A percentile compares a stretch with the other conserved stretches of the same genome.
These are phyloP conservation scores for Augochlorella aurata DNA, from an alignment of 2,888 invertebrate genomes.

Conservation along the genomic window DNA sequence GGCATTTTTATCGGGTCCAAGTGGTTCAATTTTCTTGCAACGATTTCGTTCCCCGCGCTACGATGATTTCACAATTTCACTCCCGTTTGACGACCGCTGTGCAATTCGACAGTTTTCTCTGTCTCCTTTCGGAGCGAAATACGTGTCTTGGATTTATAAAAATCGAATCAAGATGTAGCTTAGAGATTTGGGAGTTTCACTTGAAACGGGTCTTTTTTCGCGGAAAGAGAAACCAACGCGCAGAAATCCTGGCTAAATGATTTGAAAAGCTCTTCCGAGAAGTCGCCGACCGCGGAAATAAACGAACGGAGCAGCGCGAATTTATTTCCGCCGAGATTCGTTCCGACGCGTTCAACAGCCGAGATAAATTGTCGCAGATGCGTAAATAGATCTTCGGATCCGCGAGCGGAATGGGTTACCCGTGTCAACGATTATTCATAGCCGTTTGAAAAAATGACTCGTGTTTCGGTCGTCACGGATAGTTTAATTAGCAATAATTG, in stretches of 20 bases:
- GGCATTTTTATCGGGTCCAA: background rate
- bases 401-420: background rate
- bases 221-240: too few relatives aligned
- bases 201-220: too few relatives aligned
- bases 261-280: background rate
- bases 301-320: background rate
- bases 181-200: too few relatives aligned
- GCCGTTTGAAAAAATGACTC: background rate
- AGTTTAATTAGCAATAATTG: conserved; percentile 59
- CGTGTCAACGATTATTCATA: conserved; percentile 2
- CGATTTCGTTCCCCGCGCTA: background rate
- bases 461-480: conserved; percentile 25
- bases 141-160: too few relatives aligned
- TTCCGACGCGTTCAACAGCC: background rate
- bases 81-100: background rate
- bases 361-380: background rate
- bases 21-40: background rate
- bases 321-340: background rate
- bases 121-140: background rate
- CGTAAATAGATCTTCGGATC: background rate
- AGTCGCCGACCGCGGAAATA: background rate
- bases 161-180: too few relatives aligned
- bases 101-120: background rate
- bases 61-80: background rate
- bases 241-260: too few relatives aligned